Evolutionary conservation across 2,797 vertebrate species (phyloP), one percentile per base, ranked within the genome.

Genomic region (Nasua narica): DNA sequence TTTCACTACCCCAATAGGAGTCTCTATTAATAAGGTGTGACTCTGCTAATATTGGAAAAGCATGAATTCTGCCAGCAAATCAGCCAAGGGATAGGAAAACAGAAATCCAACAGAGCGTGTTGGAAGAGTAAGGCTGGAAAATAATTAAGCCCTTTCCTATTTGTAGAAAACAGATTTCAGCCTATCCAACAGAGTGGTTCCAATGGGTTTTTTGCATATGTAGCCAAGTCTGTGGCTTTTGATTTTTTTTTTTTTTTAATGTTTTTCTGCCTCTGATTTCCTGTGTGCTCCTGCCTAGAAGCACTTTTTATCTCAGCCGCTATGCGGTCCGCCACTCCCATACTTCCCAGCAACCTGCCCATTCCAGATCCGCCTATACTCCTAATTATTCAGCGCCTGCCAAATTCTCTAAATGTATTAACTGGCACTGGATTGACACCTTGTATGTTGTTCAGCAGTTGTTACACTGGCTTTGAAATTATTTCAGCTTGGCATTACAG

Each of bases 401-500:
- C 88, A 96, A 77, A 96, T 94, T 93, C 95, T 95, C 94, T 93
- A 92, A 93, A 72, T 82, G 78, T 35, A 90, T 95, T 95, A 97
- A 82, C 94, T 85, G 69, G 70, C 19, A 35, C 12, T 35, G 62
- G 37, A 94, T 62, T 95, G 88, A 96, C 95, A 97, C 70, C 43
- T 79, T 83, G 74, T 82, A 5, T 90, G 60, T 76, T 97, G 91
- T 95, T 94, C 95, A 87, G 79, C 67, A 77, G 48, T 96, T 97
- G 93, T 95, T 96, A 90, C 92, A 84, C 23, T 97, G 88, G 77
- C 87, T 95, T 87, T 96, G 94, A 96, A 98, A 98, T 97, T 92
- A 97, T 96, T 96, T 97, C 82, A 96, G 92, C 43, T 92, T 97
- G 84, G 84, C 86, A 90, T 97, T 98, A 89, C 88, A 96, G 77